Evolutionary conservation across 2,888 invertebrate species (phyloP).

Genomic region (Oscheius sp.): DNA sequence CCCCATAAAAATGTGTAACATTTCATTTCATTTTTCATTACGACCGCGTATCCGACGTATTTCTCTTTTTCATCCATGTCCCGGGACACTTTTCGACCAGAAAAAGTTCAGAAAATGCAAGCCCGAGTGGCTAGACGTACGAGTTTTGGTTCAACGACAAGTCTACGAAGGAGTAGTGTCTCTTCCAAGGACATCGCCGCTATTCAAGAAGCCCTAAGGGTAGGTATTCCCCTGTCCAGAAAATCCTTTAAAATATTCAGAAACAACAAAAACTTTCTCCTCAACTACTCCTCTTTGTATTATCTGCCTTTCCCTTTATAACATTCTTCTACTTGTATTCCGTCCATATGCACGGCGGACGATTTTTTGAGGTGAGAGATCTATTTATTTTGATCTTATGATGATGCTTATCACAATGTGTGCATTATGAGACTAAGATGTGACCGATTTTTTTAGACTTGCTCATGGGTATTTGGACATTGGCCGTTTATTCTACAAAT

Average conservation of each 20-base stretch:
- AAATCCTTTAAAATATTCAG: slow-evolving; percentile 33
- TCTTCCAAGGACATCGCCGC: slow-evolving; percentile 56
- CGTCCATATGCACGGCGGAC: slow-evolving; percentile 50
- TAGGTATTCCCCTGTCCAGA: slow-evolving; percentile 5
- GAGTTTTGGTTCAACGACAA: slow-evolving; percentile 47
- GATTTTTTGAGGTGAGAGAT: slow-evolving; percentile 42
- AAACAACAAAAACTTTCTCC: slow-evolving; percentile 53
- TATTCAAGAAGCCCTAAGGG: slow-evolving; percentile 53
- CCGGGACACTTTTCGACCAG: no score
- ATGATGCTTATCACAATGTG: slow-evolving; percentile 14
- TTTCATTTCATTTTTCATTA: slow-evolving; percentile 4
- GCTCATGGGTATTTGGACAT: slow-evolving; percentile 42
- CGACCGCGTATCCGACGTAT: no score
- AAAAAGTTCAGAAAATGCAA: slow-evolving; percentile 9
- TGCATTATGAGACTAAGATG: not conserved
- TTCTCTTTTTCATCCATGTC: no score
- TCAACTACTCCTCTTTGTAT: slow-evolving; percentile 41
- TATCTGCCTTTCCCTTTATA: slow-evolving; percentile 42
- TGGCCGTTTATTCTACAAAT: slow-evolving; percentile 50
- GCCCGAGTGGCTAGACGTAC: slow-evolving; percentile 42
- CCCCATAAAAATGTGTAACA: not conserved
- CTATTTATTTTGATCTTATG: slow-evolving; percentile 25
- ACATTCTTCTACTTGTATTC: slow-evolving; percentile 52
- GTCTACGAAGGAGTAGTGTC: slow-evolving; percentile 48
- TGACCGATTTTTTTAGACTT: slow-evolving; percentile 42